Percentiles rank a stretch among this genome's conserved stretches.
phyloP scores from a whole-genome alignment of 2,113 vertebrate species.

The Anhinga rufa region DNA sequence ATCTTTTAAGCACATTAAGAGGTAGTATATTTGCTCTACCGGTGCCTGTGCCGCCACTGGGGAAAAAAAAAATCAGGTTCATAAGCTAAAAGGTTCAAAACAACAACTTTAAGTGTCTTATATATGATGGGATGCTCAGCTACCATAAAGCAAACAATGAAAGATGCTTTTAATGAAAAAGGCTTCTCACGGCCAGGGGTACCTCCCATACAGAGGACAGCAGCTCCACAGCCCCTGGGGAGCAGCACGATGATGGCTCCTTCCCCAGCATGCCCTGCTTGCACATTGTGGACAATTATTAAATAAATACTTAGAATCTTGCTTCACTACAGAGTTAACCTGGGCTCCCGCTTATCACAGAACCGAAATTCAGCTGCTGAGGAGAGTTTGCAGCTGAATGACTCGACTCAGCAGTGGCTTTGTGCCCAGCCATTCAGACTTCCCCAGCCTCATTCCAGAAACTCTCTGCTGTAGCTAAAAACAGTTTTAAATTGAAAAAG shows the following conservation, averaged over 20 bases:
- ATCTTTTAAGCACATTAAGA: background rate
- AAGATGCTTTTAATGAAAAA: background rate
- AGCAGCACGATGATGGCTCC: background rate
- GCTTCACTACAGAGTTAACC: background rate
- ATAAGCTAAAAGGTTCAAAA: background rate
- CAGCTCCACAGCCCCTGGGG: background rate
- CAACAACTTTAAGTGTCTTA: background rate
- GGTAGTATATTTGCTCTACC: background rate
- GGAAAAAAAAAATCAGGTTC: background rate
- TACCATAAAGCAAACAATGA: background rate
- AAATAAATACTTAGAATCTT: background rate
- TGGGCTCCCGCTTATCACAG: background rate
- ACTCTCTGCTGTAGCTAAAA: background rate
- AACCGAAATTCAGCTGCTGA: background rate
- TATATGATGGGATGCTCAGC: background rate
- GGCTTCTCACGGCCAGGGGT: background rate
- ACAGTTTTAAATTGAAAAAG: background rate
- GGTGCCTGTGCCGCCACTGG: background rate
- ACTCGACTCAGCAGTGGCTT: constrained; percentile 56
- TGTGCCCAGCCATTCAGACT: background rate
- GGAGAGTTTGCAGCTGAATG: background rate
- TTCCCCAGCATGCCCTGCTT: background rate
- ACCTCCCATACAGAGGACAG: background rate
- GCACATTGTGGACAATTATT: background rate
- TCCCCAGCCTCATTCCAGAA: background rate